Percentiles rank a stretch among this genome's conserved stretches.
These are phyloP conservation scores for Venturia canescens DNA, from an alignment of 1,140 invertebrate genomes.

Conservation along the genomic window DNA sequence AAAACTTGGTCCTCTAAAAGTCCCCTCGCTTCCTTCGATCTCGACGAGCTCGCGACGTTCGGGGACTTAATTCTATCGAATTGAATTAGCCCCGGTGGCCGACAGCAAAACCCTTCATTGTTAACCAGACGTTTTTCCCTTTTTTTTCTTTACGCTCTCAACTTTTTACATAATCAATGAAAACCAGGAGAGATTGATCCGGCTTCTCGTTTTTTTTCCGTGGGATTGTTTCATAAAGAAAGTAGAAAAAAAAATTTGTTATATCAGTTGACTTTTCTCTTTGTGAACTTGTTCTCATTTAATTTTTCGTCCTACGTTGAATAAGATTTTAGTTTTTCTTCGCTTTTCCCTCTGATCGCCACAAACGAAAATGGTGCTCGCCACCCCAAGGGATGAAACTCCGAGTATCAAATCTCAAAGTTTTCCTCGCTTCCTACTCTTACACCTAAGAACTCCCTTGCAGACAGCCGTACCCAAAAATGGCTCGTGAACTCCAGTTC, in stretches of 20 bases:
- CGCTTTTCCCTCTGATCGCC: background rate
- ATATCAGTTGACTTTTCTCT: background rate
- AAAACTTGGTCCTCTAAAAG: conserved; percentile 28
- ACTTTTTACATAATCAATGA: conserved; percentile 25
- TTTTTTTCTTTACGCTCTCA: background rate
- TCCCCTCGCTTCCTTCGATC: background rate
- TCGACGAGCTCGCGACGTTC: conserved; percentile 11
- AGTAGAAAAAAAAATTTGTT: background rate
- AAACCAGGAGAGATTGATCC: background rate
- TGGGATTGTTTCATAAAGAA: background rate
- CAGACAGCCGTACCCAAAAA: background rate
- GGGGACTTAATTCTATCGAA: conserved; percentile 35
- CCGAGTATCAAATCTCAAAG: conserved; percentile 29
- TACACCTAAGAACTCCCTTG: background rate
- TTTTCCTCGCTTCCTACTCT: background rate
- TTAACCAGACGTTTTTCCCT: background rate
- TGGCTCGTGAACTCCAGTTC: too few relatives aligned
- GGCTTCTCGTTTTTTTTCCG: background rate
- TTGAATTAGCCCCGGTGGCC: conserved; percentile 38
- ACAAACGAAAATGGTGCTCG: background rate
- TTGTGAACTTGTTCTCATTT: background rate
- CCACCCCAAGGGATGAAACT: background rate
- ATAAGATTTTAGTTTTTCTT: background rate
- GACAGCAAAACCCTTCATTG: conserved; percentile 9
- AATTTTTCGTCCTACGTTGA: background rate